phyloP scores from a whole-genome alignment of 2,888 invertebrate genomes.

The Sceliomorpha sp. region DNA sequence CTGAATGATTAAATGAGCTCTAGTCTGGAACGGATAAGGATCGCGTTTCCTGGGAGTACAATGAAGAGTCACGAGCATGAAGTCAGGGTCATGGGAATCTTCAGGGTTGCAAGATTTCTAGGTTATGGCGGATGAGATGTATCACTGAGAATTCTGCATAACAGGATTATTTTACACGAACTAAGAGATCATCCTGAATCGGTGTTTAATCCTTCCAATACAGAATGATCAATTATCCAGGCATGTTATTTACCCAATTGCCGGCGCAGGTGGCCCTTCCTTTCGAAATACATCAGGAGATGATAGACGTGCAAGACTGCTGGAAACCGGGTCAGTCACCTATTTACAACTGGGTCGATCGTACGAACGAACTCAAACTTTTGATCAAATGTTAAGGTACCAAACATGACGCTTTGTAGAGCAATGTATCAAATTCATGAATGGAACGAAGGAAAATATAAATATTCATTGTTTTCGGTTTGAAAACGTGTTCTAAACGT shows the following conservation, averaged over 20 bases:
- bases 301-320: constrained; percentile 68
- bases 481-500: no score
- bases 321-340: constrained; percentile 75
- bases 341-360: constrained; percentile 77
- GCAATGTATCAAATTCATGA: constrained; percentile 23
- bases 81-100: constrained; percentile 49
- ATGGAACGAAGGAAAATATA: constrained; percentile 29
- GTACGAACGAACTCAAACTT: constrained; percentile 40
- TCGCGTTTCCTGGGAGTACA: constrained; percentile 26
- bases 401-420: constrained; percentile 31
- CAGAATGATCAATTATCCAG: constrained; percentile 30
- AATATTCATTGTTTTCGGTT: no score
- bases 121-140: constrained; percentile 35
- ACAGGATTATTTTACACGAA: constrained; percentile 33
- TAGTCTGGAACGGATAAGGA: constrained; percentile 25
- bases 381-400: constrained; percentile 43
- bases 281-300: constrained; percentile 69
- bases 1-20: constrained; percentile 32
- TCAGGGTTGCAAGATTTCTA: constrained; percentile 28
- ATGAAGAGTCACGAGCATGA: constrained; percentile 31
- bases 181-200: constrained; percentile 1
- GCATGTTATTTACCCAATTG: constrained; percentile 37
- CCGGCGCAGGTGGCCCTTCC: constrained; percentile 58
- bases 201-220: constrained; percentile 8
- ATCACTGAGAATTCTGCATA: constrained; percentile 13